Evolutionary conservation across 1,140 invertebrate genomes (phyloP), one percentile per base, ranked within the genome.

Genomic region (Drosophila seguyi): DNA sequence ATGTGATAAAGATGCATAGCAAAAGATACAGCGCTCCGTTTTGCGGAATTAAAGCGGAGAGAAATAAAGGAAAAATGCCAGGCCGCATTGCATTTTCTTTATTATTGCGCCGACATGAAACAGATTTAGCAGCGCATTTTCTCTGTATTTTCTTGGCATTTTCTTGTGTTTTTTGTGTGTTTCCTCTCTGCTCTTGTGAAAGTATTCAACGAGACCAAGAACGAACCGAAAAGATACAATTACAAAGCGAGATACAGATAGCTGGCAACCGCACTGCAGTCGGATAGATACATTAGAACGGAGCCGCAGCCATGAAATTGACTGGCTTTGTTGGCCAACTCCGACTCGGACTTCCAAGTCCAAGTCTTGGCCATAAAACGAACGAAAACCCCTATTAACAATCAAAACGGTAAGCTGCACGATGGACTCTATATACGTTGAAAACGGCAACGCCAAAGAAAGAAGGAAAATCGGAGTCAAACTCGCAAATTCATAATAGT

Each of bases 261-360:
- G 56, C 44, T 36, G 55, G 61, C 13, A 65, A 59, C 81, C 71
- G 63, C 76, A 76, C 42, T 76, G 59, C 66, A 77, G 29, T 72
- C 44, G 38, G 57, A 71, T 78, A 71, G 38, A 76, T 69, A 88
- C 67, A 83, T 84, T 88, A 83, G 84, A 87, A 88, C 73, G 84
- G 76, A 78, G 74, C 45, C 57, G 66, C 45, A 71, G 84, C 79
- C 83, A 87, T 87, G 80, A 87, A 88, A 87, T 88, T 88, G 84
- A 65, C 84, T 80, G 71, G 48, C 66, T 84, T 83, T 77, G 79
- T 88, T 86, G 79, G 83, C 84, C 84, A 83, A 78, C 57, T 69
- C 39, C 47, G 18, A 55, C 47, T 69, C 39, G 63, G 38, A 68
- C 63, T 22, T 42, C 22, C 22, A 42, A 44, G 36, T 41, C 66